Evolutionary conservation across 35 echinoderm and acorn worm genomes (phyloP).

Genomic region (Lytechinus variegatus): DNA sequence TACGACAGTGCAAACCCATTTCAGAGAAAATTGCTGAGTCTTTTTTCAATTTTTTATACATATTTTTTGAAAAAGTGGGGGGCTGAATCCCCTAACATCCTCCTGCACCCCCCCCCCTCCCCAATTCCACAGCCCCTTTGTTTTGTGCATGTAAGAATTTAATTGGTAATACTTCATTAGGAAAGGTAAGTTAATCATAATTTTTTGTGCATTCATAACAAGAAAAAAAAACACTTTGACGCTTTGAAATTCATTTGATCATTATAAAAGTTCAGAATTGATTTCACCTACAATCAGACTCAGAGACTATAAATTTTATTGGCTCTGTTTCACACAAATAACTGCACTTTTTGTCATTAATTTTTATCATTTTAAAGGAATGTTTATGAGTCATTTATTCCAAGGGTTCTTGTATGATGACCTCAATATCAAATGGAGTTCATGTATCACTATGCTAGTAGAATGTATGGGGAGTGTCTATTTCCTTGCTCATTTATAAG

Average conservation of each 20-base stretch:
- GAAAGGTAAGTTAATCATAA: too few relatives aligned
- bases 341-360: not conserved
- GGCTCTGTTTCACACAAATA: not conserved
- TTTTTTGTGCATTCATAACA: too few relatives aligned
- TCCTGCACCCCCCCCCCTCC: too few relatives aligned
- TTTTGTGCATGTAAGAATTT: too few relatives aligned
- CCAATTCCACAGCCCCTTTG: too few relatives aligned
- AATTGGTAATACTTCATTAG: too few relatives aligned
- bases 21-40: too few relatives aligned
- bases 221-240: too few relatives aligned
- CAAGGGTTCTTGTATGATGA: not conserved
- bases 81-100: too few relatives aligned
- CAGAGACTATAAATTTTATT: not conserved
- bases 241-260: not conserved
- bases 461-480: not conserved
- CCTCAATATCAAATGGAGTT: not conserved
- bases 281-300: not conserved
- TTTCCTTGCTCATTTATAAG: conserved; percentile 19
- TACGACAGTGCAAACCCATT: too few relatives aligned
- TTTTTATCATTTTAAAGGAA: not conserved
- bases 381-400: not conserved
- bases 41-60: too few relatives aligned
- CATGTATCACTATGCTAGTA: not conserved
- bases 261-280: not conserved
- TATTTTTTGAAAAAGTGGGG: too few relatives aligned